A percentile compares a stretch with the other conserved stretches of the same genome.
These are phyloP conservation scores for Phengaris arion DNA, from an alignment of 2,888 invertebrate species.

Conservation along the genomic window DNA sequence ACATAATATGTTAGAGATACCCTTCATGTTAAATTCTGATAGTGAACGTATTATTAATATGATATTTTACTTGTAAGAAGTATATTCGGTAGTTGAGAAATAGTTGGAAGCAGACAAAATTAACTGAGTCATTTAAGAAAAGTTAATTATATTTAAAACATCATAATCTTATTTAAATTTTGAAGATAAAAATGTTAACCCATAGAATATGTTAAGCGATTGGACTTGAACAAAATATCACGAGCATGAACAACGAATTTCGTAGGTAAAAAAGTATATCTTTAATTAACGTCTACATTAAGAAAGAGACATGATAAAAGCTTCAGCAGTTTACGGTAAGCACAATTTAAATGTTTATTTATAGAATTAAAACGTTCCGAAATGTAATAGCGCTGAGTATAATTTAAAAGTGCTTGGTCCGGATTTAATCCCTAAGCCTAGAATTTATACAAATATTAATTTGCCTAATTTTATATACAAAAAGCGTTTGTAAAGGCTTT, in stretches of 20 bases:
- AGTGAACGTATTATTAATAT: neutral
- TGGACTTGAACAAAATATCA: neutral
- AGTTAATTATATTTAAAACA: neutral
- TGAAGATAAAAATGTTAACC: neutral
- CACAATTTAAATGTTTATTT: conserved; percentile 11
- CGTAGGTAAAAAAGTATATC: too few species aligned
- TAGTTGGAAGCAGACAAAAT: neutral
- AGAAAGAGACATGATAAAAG: neutral
- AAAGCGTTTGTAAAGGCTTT: neutral
- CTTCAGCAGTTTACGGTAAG: neutral
- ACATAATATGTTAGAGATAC: conserved; percentile 3
- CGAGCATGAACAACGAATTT: too few species aligned
- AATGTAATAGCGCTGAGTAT: conserved; percentile 8
- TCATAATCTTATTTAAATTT: neutral
- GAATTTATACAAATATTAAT: conserved; percentile 10
- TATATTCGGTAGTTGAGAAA: neutral
- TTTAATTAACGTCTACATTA: neutral
- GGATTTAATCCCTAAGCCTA: conserved; percentile 16
- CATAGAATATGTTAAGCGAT: neutral
- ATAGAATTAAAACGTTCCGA: conserved; percentile 7
- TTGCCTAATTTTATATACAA: neutral
- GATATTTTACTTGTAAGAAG: neutral
- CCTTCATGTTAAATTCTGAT: neutral
- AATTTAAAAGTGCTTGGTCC: conserved; percentile 16
- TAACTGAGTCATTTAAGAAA: neutral